Evolutionary conservation across 2,888 invertebrate species (phyloP), one percentile per base, ranked within the genome.

Genomic region (Trachelus iudaicus): DNA sequence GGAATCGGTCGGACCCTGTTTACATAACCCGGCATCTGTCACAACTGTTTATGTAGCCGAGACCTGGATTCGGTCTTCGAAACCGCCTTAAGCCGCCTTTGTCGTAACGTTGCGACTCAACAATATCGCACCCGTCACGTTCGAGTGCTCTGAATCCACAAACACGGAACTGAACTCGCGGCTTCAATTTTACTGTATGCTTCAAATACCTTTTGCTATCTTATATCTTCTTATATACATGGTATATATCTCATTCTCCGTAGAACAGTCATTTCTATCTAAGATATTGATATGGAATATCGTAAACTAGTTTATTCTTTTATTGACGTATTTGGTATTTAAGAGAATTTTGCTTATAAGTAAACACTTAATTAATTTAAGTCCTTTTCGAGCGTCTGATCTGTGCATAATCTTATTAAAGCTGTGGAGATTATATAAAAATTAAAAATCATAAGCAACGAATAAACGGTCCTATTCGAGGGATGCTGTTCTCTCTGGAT

Each of bases 1-100:
- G 75, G 76, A 83, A 84, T 84, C 83, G 83, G 81, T 81, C 79
- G 81, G 80, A 80, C 83, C 3, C 86, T 83, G 86, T 89, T 89
- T 89, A 88, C 86, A 88, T 88, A 89, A 89, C 87, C 87, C 86
- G 85, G 86, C 89, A 88, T 89, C 88, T 89, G 89, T 89, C 89
- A 89, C 89, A 89, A 89, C 89, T 89, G 87, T 89, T 89, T 89
- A 87, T 87, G 35, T 34, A 81, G 83, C 77, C 73, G 77, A 80
- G 82, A 83, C 83, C 84, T 77, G 85, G 84, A 88, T 86, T 85
- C 82, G 79, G 81, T 81, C 56, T 79, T 80, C 79, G 77, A 82
- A 80, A 77, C 81, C 73, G 81, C 78, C 85, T 83, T 83, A 82
- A 83, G 83, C 83, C 71, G 37, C 34, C 77, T 81, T 76, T 78